Conservation (phyloP, 2,888 invertebrate species). For the Alitta virens region DNA sequence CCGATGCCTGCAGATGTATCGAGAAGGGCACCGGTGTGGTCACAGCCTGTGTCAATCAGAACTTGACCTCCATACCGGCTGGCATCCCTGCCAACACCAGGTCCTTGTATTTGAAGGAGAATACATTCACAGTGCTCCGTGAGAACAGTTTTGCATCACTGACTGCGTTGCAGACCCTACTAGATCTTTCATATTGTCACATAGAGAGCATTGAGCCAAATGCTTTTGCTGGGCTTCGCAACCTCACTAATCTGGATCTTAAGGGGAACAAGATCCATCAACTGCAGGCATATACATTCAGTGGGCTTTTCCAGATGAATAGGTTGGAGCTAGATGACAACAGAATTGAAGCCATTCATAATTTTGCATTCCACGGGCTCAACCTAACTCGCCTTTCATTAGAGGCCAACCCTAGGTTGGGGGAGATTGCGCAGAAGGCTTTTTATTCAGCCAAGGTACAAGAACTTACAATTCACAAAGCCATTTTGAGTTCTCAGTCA, state of each 20-base stretch:
- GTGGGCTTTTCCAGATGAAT: constrained; percentile 20
- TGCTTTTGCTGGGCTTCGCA: constrained; percentile 21
- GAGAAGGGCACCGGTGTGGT: background rate
- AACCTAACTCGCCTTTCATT: constrained; percentile 18
- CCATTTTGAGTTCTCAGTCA: constrained; percentile 15
- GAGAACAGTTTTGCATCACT: constrained; percentile 15
- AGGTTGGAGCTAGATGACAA: constrained; percentile 20
- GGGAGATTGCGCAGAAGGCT: constrained; percentile 21
- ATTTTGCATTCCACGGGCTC: constrained; percentile 24
- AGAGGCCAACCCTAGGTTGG: constrained; percentile 16
- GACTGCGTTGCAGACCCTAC: constrained; percentile 13
- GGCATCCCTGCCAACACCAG: constrained; percentile 19
- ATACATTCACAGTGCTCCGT: constrained; percentile 13
- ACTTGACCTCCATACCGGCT: constrained; percentile 17
- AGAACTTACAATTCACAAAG: constrained; percentile 16
- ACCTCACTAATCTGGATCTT: constrained; percentile 16
- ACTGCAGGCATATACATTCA: constrained; percentile 23
- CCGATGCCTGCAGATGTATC: constrained; percentile 21
- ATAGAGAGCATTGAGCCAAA: constrained; percentile 24
- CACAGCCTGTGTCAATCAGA: constrained; percentile 16
- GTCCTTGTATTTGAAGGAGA: constrained; percentile 21
- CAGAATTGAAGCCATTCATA: constrained; percentile 14
- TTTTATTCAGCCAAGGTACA: constrained; percentile 16
- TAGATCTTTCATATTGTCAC: constrained; percentile 16
- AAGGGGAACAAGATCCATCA: constrained; percentile 16